These are phyloP conservation scores for Myiopsitta monachus DNA, from an alignment of 2,113 vertebrate species.

Conservation along the genomic window DNA sequence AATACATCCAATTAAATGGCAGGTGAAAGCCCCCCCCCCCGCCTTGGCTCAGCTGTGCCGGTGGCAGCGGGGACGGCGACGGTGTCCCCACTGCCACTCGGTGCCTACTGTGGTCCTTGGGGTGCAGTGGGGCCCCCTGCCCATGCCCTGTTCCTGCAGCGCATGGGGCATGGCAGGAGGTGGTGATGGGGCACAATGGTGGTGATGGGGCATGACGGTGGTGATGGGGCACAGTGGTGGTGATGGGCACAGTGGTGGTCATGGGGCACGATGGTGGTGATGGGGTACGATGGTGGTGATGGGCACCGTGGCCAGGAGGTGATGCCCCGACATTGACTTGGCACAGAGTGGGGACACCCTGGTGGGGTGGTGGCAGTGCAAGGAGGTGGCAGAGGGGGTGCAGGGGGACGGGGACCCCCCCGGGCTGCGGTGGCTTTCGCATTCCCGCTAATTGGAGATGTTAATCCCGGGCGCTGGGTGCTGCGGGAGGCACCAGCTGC, in stretches of 20 bases:
- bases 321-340: background rate
- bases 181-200: too few species aligned
- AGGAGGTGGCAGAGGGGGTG: background rate
- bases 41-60: slow-evolving; percentile 75
- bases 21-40: slow-evolving; percentile 75
- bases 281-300: background rate
- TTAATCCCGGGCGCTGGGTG: slow-evolving; percentile 70
- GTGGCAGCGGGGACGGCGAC: background rate
- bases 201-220: too few species aligned
- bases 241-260: background rate
- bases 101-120: rapidly evolving
- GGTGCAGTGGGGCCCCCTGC: background rate
- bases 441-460: slow-evolving; percentile 75
- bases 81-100: background rate
- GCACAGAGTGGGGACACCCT: background rate
- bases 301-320: rapidly evolving
- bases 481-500: slow-evolving; percentile 75
- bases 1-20: slow-evolving; percentile 89
- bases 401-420: slow-evolving; percentile 5
- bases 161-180: rapidly evolving
- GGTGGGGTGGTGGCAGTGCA: background rate
- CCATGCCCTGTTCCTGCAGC: background rate
- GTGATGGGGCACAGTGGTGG: too few species aligned
- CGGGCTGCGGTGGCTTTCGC: slow-evolving; percentile 53
- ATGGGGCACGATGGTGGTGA: too few species aligned